These are phyloP conservation scores for Philantomba maxwellii DNA, from an alignment of 2,113 vertebrate species.

Conservation along the genomic window DNA sequence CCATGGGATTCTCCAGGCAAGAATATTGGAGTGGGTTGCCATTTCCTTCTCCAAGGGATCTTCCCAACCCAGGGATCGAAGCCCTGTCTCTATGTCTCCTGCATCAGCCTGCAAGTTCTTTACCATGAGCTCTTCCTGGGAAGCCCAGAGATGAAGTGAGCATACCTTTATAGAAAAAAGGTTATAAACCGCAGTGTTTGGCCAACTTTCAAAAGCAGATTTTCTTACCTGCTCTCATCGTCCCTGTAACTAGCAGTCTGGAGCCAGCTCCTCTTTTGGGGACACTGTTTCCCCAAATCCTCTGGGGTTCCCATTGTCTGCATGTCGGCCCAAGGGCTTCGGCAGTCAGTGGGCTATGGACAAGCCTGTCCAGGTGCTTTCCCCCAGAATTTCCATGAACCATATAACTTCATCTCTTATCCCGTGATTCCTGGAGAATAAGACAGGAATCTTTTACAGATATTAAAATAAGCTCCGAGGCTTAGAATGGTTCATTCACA, in stretches of 20 bases:
- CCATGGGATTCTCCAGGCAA: background rate
- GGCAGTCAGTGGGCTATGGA: accelerated
- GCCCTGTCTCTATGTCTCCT: background rate
- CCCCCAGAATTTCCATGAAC: background rate
- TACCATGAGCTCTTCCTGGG: background rate
- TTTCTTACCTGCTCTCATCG: no score
- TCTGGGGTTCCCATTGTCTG: accelerated
- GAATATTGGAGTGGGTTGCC: background rate
- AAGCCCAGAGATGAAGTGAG: background rate
- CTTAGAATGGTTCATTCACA: slow-evolving; percentile 42
- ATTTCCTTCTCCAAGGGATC: background rate
- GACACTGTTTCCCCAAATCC: accelerated
- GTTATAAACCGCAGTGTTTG: accelerated
- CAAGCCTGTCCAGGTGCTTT: accelerated
- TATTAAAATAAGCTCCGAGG: slow-evolving; percentile 72
- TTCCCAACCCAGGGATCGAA: accelerated
- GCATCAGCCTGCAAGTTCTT: background rate
- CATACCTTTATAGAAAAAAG: accelerated
- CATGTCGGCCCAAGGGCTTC: accelerated
- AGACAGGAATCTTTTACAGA: slow-evolving; percentile 63
- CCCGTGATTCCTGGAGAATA: slow-evolving; percentile 47
- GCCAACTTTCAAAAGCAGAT: background rate
- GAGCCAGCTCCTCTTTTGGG: accelerated
- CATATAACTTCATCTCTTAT: slow-evolving; percentile 49
- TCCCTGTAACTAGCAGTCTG: accelerated